These are phyloP conservation scores for Myotis brandtii DNA, from an alignment of 2,113 vertebrate species.

Conservation along the genomic window DNA sequence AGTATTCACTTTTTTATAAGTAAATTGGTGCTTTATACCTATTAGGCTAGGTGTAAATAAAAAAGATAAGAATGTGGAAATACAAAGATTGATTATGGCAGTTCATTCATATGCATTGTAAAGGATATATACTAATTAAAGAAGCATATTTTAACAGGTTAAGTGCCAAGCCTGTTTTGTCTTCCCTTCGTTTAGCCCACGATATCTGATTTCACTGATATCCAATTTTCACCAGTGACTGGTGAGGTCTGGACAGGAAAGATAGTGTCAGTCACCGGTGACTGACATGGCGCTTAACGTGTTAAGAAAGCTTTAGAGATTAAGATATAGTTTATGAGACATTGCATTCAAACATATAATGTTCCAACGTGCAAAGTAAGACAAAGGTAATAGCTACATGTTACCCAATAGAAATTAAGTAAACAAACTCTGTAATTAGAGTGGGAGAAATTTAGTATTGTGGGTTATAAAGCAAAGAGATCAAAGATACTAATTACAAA, in stretches of 20 bases:
- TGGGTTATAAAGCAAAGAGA: neutral
- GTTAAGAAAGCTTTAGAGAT: neutral
- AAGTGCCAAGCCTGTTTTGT: no score
- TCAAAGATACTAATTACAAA: slow-evolving; percentile 11
- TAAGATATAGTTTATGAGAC: neutral
- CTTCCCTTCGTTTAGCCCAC: no score
- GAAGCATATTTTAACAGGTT: neutral
- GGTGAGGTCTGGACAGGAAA: no score
- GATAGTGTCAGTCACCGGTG: no score
- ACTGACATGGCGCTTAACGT: no score
- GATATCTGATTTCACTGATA: no score
- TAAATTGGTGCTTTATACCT: neutral
- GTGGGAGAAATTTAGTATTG: neutral
- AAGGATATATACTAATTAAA: neutral
- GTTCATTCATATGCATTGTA: neutral
- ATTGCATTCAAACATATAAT: neutral
- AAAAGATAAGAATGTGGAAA: neutral
- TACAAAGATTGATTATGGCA: neutral
- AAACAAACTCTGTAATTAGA: slow-evolving; percentile 26
- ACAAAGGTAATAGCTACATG: neutral
- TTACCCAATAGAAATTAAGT: neutral
- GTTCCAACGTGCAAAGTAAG: neutral
- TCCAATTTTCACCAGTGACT: no score
- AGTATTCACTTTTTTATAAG: neutral
- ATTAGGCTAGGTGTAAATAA: neutral